A percentile compares a stretch with the other conserved stretches of the same genome.
phyloP scores from a whole-genome alignment of 1,140 invertebrate genomes.

The Euwallacea fornicatus region DNA sequence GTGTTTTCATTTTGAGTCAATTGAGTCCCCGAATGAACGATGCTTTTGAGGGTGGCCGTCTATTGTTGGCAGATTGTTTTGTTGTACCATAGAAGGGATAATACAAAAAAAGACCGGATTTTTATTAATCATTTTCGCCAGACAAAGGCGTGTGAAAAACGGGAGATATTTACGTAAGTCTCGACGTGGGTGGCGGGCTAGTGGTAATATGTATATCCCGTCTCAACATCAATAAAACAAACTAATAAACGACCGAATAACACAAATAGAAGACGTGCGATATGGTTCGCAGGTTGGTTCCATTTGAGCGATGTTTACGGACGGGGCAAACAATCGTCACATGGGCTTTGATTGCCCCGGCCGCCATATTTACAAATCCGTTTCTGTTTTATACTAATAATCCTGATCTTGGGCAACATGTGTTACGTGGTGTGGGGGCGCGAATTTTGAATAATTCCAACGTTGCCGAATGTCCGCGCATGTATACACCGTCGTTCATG shows the following conservation, averaged over 20 bases:
- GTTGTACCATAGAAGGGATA: slow-evolving; percentile 11
- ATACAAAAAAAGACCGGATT: slow-evolving; percentile 20
- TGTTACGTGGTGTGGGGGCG: slow-evolving; percentile 37
- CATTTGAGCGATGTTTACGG: slow-evolving; percentile 37
- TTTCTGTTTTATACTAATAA: slow-evolving; percentile 38
- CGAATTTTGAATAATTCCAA: slow-evolving; percentile 3
- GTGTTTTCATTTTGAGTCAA: slow-evolving; percentile 26
- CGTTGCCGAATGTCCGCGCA: background rate
- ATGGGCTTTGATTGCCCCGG: slow-evolving; percentile 33
- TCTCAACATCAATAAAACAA: slow-evolving; percentile 36
- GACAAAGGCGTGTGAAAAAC: background rate
- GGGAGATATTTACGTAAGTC: background rate
- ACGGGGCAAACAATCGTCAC: slow-evolving; percentile 39
- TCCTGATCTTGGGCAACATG: slow-evolving; percentile 37
- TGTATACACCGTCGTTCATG: background rate
- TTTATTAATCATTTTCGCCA: slow-evolving; percentile 22
- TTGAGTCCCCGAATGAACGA: slow-evolving; percentile 27
- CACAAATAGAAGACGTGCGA: slow-evolving; percentile 37
- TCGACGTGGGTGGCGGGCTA: slow-evolving; percentile 21
- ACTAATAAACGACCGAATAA: slow-evolving; percentile 34
- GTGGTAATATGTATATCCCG: slow-evolving; percentile 5
- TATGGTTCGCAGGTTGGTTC: slow-evolving; percentile 38
- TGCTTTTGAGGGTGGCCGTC: slow-evolving; percentile 17
- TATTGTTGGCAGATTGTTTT: slow-evolving; percentile 28
- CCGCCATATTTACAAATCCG: slow-evolving; percentile 38